phyloP scores from a whole-genome alignment of 2,113 vertebrate genomes.

The Oenanthe melanoleuca region DNA sequence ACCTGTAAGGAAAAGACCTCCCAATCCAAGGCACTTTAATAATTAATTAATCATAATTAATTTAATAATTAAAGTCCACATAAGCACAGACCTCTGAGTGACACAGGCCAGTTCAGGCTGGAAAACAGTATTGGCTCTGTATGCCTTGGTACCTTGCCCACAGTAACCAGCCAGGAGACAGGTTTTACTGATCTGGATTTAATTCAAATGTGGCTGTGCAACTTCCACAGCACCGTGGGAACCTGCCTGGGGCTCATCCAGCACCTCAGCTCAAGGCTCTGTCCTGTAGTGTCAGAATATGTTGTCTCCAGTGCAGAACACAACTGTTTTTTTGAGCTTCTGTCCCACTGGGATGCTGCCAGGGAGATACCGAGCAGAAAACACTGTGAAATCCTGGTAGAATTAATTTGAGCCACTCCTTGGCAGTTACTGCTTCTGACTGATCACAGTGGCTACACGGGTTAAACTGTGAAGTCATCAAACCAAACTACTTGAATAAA shows the following conservation, averaged over 20 bases:
- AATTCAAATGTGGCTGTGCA: not conserved
- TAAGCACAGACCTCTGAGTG: not conserved
- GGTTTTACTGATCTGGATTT: slow-evolving; percentile 9
- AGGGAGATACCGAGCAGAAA: not conserved
- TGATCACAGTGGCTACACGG: not conserved
- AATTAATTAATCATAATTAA: not conserved
- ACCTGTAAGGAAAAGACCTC: not conserved
- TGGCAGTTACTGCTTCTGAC: not conserved
- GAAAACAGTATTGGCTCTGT: not conserved
- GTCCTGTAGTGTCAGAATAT: not conserved
- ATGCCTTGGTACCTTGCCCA: not conserved
- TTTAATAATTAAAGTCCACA: fast-evolving
- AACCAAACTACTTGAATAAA: slow-evolving; percentile 8
- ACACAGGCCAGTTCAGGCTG: not conserved
- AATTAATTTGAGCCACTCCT: not conserved
- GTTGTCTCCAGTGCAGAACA: not conserved
- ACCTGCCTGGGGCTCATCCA: not conserved
- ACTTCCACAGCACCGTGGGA: not conserved
- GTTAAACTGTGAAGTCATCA: not conserved
- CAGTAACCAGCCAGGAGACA: not conserved
- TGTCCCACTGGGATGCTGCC: not conserved
- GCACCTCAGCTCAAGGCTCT: not conserved
- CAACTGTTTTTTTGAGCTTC: not conserved
- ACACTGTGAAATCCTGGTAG: not conserved
- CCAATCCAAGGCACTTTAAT: not conserved